These are phyloP conservation scores for Dryococelus australis DNA, from an alignment of 2,888 invertebrate species.

Conservation along the genomic window DNA sequence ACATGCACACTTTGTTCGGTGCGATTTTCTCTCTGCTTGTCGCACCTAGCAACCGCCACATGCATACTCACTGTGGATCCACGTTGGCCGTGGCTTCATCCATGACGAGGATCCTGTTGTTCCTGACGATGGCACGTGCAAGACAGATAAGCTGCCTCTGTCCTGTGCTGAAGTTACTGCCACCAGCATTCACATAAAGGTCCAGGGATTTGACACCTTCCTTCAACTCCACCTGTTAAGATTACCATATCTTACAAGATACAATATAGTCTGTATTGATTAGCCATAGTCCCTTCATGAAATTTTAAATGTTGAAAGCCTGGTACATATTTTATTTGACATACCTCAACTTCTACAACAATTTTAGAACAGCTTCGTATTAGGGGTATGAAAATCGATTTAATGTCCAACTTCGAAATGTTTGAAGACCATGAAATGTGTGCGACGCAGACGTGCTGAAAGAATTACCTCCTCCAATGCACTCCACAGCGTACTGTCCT, in stretches of 20 bases:
- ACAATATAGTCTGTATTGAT: too few species aligned
- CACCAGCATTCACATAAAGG: slow-evolving; percentile 46
- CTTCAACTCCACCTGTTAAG: slow-evolving; percentile 76
- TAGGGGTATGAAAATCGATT: too few species aligned
- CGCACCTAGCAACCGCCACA: slow-evolving; percentile 50
- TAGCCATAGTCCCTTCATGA: too few species aligned
- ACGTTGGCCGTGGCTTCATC: slow-evolving; percentile 66
- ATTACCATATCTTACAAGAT: slow-evolving; percentile 59
- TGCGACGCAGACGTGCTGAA: too few species aligned
- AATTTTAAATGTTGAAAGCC: too few species aligned
- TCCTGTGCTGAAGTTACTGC: slow-evolving; percentile 53
- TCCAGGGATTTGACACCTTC: slow-evolving; percentile 66
- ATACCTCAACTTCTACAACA: too few species aligned
- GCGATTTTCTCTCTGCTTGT: too few species aligned
- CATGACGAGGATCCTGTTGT: slow-evolving; percentile 59
- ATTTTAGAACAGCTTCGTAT: too few species aligned
- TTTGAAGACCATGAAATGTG: too few species aligned
- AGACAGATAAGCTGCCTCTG: slow-evolving; percentile 56
- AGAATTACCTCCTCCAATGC: slow-evolving; percentile 70
- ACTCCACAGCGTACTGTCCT: slow-evolving; percentile 78
- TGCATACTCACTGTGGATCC: slow-evolving; percentile 68
- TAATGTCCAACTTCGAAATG: too few species aligned
- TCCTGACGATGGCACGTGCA: slow-evolving; percentile 53
- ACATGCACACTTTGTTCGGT: slow-evolving; percentile 23
- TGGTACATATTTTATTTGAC: too few species aligned